Evolutionary conservation across 1,140 invertebrate species (phyloP).

Genomic region (Trichonephila inaurata): DNA sequence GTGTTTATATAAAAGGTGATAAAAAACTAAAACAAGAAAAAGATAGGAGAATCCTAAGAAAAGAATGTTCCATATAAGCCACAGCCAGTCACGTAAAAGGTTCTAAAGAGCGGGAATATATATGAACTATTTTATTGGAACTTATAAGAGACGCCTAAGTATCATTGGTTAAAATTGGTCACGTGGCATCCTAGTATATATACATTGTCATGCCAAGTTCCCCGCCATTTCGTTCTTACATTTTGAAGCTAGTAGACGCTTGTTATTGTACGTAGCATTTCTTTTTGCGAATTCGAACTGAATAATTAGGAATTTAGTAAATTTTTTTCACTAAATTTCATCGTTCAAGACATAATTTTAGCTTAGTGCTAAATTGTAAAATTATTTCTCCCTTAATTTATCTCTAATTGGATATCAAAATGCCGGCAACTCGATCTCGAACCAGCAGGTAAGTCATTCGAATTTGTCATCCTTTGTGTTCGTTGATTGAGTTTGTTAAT

Average conservation of each 20-base stretch:
- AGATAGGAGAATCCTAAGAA: background rate
- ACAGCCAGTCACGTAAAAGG: constrained; percentile 6
- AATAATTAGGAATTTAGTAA: background rate
- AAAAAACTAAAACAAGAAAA: background rate
- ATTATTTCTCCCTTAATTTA: background rate
- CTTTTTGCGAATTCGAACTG: background rate
- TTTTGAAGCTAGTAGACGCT: background rate
- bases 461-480: background rate
- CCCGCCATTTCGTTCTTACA: constrained; percentile 62
- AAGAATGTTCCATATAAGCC: too few species aligned
- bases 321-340: background rate
- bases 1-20: background rate
- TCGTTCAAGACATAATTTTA: background rate
- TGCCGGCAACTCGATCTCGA: constrained; percentile 70
- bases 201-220: constrained; percentile 62
- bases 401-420: constrained; percentile 26
- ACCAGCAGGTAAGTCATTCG: constrained; percentile 67
- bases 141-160: background rate
- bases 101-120: constrained; percentile 64
- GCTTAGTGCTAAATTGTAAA: background rate
- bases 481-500: background rate
- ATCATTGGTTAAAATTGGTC: constrained; percentile 38
- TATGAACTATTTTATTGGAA: constrained; percentile 53
- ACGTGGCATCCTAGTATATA: constrained; percentile 48
- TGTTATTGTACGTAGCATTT: background rate